Evolutionary conservation across 2,888 invertebrate species (phyloP).

Genomic region (Hetaerina titia): DNA sequence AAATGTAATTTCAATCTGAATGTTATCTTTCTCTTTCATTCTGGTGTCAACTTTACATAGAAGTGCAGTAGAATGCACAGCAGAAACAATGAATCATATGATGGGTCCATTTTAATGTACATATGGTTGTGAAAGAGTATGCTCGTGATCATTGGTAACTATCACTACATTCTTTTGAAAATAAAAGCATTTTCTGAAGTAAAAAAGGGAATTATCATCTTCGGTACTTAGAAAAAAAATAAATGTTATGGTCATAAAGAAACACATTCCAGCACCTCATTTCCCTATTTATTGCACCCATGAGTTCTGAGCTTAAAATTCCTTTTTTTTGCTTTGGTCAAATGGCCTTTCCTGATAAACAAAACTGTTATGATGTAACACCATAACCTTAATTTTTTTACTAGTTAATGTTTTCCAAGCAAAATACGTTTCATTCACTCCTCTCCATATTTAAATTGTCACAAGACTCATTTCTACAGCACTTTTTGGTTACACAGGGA

Average conservation of each 20-base stretch:
- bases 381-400: slow-evolving; percentile 62
- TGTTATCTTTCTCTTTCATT: slow-evolving; percentile 42
- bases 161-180: slow-evolving; percentile 51
- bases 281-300: slow-evolving; percentile 59
- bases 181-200: slow-evolving; percentile 60
- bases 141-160: slow-evolving; percentile 58
- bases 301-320: slow-evolving; percentile 44
- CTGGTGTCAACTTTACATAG: slow-evolving; percentile 54
- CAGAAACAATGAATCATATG: slow-evolving; percentile 50
- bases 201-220: slow-evolving; percentile 51
- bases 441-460: slow-evolving; percentile 60
- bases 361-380: slow-evolving; percentile 44
- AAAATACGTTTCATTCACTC: slow-evolving; percentile 65
- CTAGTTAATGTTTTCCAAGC: slow-evolving; percentile 63
- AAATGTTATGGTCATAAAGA: slow-evolving; percentile 55
- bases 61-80: slow-evolving; percentile 54
- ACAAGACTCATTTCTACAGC: slow-evolving; percentile 67
- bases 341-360: slow-evolving; percentile 60
- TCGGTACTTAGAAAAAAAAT: slow-evolving; percentile 5
- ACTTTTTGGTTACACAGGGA: slow-evolving; percentile 66
- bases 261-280: slow-evolving; percentile 62
- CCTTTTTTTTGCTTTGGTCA: slow-evolving; percentile 43
- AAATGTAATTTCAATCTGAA: slow-evolving; percentile 66
- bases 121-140: slow-evolving; percentile 52
- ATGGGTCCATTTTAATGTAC: slow-evolving; percentile 54